phyloP scores from a whole-genome alignment of 1,140 invertebrate species.

The Hylyphantes graminicola region DNA sequence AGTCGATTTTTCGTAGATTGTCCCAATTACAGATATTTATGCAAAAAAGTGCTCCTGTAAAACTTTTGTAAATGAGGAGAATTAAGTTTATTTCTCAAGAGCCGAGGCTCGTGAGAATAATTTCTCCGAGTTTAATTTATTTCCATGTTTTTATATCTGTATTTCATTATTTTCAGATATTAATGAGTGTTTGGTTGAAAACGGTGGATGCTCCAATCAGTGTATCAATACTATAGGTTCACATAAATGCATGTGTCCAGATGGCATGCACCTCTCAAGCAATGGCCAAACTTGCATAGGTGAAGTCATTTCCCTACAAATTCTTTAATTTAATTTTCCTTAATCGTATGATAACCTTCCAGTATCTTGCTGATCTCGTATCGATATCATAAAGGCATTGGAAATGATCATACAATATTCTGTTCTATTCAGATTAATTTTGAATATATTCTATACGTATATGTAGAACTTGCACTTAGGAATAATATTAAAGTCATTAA shows the following conservation, averaged over 20 bases:
- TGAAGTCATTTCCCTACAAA: slow-evolving; percentile 65
- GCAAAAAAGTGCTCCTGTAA: too few species aligned
- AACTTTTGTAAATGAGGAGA: too few species aligned
- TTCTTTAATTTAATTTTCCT: not conserved
- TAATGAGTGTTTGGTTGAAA: slow-evolving; percentile 90
- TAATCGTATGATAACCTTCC: not conserved
- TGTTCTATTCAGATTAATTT: not conserved
- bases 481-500: too few species aligned
- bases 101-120: too few species aligned
- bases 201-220: slow-evolving; percentile 67
- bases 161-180: slow-evolving; percentile 79
- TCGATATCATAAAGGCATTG: not conserved
- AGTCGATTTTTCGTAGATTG: too few species aligned
- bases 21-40: too few species aligned
- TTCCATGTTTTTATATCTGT: too few species aligned
- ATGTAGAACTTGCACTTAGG: too few species aligned
- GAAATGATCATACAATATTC: too few species aligned
- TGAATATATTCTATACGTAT: not conserved
- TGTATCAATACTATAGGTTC: slow-evolving; percentile 89
- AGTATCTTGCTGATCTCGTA: not conserved
- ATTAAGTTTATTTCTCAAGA: too few species aligned
- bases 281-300: slow-evolving; percentile 81
- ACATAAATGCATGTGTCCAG: slow-evolving; percentile 86
- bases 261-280: slow-evolving; percentile 79
- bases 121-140: too few species aligned